Evolutionary conservation across 2,113 vertebrate species (phyloP), one percentile per base, ranked within the genome.

Genomic region (Neogobius melanostomus): DNA sequence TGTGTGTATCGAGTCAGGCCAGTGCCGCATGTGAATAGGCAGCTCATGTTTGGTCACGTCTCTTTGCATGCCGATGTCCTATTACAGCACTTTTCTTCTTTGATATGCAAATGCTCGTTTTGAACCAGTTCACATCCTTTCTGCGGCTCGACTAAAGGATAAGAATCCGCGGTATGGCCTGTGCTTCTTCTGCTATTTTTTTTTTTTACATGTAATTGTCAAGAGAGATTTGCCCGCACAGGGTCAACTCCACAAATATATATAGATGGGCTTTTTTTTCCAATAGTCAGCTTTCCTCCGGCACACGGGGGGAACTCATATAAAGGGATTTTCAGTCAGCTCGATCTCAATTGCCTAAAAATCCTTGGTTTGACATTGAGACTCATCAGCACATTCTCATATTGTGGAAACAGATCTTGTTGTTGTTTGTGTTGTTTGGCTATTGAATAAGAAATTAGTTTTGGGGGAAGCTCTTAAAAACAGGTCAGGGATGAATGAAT

Each of bases 61-160:
- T 84, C 75, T 61, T 72, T 81, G 84, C 85, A 87, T 88, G 76
- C 78, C 82, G 85, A 87, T 80, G 71, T 79, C 60, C 82, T 82
- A 76, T 73, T 75, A 62, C 86, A 79, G 81, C 69, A 71, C 75
- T 69, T 85, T 87, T 71, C 79, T 36, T 80, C 59, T 61, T 92
- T 93, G 87, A 90, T 77, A 92, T 93, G 91, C 78, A 83, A 91
- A 93, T 92, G 68, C 11, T 21, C 67, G 12, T 6, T 88, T 83
- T 59, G 64, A 76, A 81, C 63, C 68, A 49, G 83, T 76, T 79
- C 10, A 43, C 69, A 72, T 80, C 77, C 71, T 72, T 78, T 87
- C 75, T 69, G 64, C 28, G 75, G 52, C 71, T 75, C 69, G 66
- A 21, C 83, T 68, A 64, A 66, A 68, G 77, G 65, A 44, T 71